These are phyloP conservation scores for Eupithecia pulchellata DNA, from an alignment of 2,888 invertebrate genomes.

Conservation along the genomic window DNA sequence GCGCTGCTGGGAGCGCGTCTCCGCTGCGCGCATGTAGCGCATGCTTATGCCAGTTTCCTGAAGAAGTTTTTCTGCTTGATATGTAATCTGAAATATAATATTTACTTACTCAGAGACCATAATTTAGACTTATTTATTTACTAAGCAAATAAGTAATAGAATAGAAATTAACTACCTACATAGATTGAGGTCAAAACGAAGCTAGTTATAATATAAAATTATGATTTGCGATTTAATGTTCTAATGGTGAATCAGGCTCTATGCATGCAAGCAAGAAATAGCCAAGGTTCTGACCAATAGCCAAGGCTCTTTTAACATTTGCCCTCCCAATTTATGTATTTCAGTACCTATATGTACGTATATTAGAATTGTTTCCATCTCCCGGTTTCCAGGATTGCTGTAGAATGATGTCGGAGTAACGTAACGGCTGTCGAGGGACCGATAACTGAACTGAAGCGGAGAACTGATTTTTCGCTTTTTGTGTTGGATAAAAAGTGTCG, in stretches of 20 bases:
- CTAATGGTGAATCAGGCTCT: neutral
- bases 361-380: neutral
- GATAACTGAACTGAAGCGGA: constrained; percentile 21
- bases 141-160: too few species aligned
- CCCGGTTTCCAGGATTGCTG: neutral
- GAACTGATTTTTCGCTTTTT: constrained; percentile 20
- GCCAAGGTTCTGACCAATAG: neutral
- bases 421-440: constrained; percentile 26
- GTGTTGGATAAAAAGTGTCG: neutral
- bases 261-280: neutral
- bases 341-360: neutral
- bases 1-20: neutral
- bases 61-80: neutral
- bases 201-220: neutral
- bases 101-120: too few species aligned
- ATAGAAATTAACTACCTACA: too few species aligned
- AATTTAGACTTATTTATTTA: too few species aligned
- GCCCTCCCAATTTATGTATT: neutral
- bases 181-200: neutral
- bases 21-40: neutral
- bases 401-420: neutral
- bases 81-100: neutral
- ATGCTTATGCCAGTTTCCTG: neutral
- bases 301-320: neutral
- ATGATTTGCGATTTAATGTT: neutral